Percentiles rank a stretch among this genome's conserved stretches.
Evolutionary conservation across 2,888 invertebrate species (phyloP).

Genomic region (Drosophila yooni): DNA sequence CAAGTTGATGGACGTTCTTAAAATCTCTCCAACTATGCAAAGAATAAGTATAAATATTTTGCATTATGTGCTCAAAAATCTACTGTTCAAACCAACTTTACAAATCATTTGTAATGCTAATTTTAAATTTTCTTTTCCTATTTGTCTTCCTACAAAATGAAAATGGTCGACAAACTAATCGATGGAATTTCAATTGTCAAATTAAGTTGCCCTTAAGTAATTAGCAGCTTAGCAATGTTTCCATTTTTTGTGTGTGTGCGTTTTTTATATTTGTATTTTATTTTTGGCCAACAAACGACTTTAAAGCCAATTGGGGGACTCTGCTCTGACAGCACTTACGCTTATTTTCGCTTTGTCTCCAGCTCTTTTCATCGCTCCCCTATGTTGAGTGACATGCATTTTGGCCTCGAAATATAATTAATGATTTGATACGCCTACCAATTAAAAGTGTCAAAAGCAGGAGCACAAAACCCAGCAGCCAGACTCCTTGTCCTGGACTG

Average conservation of each 20-base stretch:
- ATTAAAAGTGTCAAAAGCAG: slow-evolving; percentile 78
- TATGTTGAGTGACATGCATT: slow-evolving; percentile 67
- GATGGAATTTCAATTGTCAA: slow-evolving; percentile 1
- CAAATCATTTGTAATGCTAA: background rate
- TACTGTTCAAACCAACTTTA: too few relatives aligned
- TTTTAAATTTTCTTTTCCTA: background rate
- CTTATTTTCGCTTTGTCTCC: background rate
- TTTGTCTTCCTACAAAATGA: background rate
- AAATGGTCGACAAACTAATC: background rate
- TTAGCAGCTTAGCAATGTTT: slow-evolving; percentile 16
- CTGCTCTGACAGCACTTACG: slow-evolving; percentile 25
- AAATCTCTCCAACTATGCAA: background rate
- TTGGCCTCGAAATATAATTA: slow-evolving; percentile 74
- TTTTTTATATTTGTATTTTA: background rate
- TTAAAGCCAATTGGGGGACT: slow-evolving; percentile 21
- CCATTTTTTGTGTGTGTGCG: background rate
- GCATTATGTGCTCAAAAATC: too few relatives aligned
- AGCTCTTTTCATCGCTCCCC: background rate
- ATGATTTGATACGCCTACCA: slow-evolving; percentile 77
- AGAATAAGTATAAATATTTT: background rate
- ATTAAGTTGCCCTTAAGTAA: slow-evolving; percentile 24
- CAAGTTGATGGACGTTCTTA: background rate
- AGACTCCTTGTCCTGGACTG: slow-evolving; percentile 3
- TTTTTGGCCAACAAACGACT: background rate
- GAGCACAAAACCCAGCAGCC: slow-evolving; percentile 17